Evolutionary conservation across 2,888 invertebrate species (phyloP).

Genomic region (Caenorhabditis sp.): DNA sequence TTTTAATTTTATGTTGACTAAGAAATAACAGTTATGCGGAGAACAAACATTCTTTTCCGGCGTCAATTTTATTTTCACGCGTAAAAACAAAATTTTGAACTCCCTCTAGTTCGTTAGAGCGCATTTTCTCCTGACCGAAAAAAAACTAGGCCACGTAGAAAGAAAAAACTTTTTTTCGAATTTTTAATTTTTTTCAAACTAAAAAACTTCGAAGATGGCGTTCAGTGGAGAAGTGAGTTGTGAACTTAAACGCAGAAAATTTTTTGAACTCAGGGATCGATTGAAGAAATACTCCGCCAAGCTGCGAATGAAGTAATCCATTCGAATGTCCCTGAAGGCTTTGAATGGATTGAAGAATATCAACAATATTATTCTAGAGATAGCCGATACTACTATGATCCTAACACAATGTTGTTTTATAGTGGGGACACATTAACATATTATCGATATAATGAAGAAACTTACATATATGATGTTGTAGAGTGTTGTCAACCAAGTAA

Average conservation of each 20-base stretch:
- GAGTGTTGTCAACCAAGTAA: constrained; percentile 37
- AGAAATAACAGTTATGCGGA: not conserved
- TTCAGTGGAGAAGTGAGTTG: not conserved
- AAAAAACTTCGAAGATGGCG: too few relatives aligned
- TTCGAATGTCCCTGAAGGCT: constrained; percentile 51
- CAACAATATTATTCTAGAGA: constrained; percentile 61
- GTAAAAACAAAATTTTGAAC: not conserved
- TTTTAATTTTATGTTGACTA: not conserved
- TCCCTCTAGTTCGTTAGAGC: not conserved
- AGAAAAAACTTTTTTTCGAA: too few relatives aligned
- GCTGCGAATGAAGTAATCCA: constrained; percentile 57
- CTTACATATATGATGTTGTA: constrained; percentile 33
- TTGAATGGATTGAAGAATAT: constrained; percentile 55
- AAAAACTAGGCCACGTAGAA: too few relatives aligned
- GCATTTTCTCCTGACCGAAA: not conserved
- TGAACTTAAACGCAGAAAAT: not conserved
- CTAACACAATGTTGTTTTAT: constrained; percentile 56
- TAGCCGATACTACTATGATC: constrained; percentile 61
- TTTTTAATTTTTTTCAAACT: too few relatives aligned
- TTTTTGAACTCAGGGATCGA: constrained; percentile 17
- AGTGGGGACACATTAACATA: constrained; percentile 54
- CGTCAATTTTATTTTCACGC: not conserved
- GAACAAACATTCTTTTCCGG: too few relatives aligned
- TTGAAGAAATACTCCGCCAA: constrained; percentile 63
- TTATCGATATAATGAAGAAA: constrained; percentile 54